Evolutionary conservation across 30 jellyfish, hydroid and myxozoan species (phyloP).

Genomic region (Mastigias papua): DNA sequence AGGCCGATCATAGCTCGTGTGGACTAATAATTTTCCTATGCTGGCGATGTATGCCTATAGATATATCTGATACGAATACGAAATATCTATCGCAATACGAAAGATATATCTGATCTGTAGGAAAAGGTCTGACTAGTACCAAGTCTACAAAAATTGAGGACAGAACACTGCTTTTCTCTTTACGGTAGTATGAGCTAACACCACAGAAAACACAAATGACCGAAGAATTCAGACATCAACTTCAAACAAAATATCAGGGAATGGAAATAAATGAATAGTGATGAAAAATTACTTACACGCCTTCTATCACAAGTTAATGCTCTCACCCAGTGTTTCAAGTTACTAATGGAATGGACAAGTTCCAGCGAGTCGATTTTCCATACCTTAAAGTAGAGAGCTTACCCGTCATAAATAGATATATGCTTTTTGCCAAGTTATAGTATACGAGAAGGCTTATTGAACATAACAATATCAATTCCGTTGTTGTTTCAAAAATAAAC

Average conservation of each 20-base stretch:
- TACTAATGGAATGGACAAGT: conserved; percentile 78
- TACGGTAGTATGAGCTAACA: background rate
- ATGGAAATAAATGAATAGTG: background rate
- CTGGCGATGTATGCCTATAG: background rate
- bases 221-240: no score
- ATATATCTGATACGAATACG: no score
- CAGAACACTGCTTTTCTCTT: no score
- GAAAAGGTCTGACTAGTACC: no score
- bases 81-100: no score
- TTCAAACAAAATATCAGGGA: background rate
- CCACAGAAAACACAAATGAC: no score
- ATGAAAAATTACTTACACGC: conserved; percentile 49
- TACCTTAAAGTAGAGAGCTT: conserved; percentile 41
- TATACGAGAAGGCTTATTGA: no score
- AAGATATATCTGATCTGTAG: no score
- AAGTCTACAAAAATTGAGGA: background rate
- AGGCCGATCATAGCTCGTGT: no score
- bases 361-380: conserved; percentile 89
- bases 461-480: no score
- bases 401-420: conserved; percentile 51
- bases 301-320: conserved; percentile 89
- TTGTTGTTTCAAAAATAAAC: no score
- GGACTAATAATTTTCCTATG: background rate
- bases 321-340: conserved; percentile 94
- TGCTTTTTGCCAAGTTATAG: no score